These are phyloP conservation scores for Corythoichthys intestinalis DNA, from an alignment of 2,113 vertebrate genomes.

Conservation along the genomic window DNA sequence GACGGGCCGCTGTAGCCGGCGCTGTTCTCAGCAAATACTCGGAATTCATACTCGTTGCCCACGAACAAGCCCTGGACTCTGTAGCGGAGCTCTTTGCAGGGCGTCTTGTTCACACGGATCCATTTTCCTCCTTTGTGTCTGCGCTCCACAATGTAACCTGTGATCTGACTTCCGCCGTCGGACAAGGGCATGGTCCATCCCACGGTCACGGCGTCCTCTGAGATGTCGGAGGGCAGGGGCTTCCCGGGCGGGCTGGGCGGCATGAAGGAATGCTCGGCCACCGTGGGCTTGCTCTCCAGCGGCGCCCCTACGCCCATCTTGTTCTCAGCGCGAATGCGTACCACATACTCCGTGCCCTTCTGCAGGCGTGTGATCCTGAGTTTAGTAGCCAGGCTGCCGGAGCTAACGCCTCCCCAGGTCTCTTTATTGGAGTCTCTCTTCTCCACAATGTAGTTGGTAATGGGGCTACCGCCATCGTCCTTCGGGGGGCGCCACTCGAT, in stretches of 20 bases:
- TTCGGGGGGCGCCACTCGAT: slow-evolving; percentile 96
- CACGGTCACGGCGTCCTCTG: slow-evolving; percentile 88
- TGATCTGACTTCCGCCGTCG: slow-evolving; percentile 93
- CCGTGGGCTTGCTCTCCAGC: slow-evolving; percentile 88
- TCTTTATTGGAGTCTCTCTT: slow-evolving; percentile 93
- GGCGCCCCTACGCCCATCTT: slow-evolving; percentile 94
- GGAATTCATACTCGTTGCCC: slow-evolving; percentile 93
- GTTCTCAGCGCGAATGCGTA: slow-evolving; percentile 92
- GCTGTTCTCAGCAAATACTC: slow-evolving; percentile 95
- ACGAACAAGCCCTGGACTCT: slow-evolving; percentile 92
- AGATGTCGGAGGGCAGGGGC: slow-evolving; percentile 83
- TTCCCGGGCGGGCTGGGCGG: slow-evolving; percentile 91
- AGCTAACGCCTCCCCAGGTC: slow-evolving; percentile 92
- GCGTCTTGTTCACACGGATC: slow-evolving; percentile 93
- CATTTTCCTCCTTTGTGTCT: slow-evolving; percentile 93
- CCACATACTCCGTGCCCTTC: slow-evolving; percentile 88
- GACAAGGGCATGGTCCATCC: slow-evolving; percentile 90
- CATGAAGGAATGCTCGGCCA: slow-evolving; percentile 90
- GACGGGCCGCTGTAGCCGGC: slow-evolving; percentile 93
- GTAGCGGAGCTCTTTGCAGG: slow-evolving; percentile 87
- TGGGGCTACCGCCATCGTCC: slow-evolving; percentile 91
- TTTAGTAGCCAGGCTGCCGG: slow-evolving; percentile 83
- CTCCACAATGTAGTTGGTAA: slow-evolving; percentile 94
- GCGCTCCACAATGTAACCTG: slow-evolving; percentile 91
- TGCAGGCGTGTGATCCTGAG: slow-evolving; percentile 88